Conservation (phyloP, 1,140 invertebrate genomes). For the Uloborus diversus region DNA sequence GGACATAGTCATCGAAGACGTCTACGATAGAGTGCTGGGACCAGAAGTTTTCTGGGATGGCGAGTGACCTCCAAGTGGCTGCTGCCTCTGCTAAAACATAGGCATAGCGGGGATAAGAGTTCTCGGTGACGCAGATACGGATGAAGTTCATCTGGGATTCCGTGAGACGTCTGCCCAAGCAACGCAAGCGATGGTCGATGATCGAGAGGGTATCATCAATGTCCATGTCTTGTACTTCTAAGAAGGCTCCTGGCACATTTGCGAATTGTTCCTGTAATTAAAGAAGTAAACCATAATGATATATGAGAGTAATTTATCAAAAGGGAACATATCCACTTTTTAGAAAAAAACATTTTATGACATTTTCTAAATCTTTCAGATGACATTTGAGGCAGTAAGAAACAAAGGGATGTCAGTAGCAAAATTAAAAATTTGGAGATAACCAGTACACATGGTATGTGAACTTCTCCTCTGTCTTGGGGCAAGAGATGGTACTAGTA, state of each 20-base stretch:
- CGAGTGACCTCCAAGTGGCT: neutral
- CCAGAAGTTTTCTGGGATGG: conserved; percentile 31
- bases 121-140: conserved; percentile 28
- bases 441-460: no score
- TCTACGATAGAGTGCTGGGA: conserved; percentile 13
- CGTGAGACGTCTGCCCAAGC: conserved; percentile 6
- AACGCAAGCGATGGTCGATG: neutral
- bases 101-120: conserved; percentile 32
- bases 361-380: no score
- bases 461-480: no score
- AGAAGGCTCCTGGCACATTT: neutral
- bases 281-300: neutral
- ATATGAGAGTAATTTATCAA: neutral
- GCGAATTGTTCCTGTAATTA: neutral
- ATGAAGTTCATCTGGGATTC: conserved; percentile 15
- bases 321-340: neutral
- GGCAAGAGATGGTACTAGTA: no score
- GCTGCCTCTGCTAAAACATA: conserved; percentile 32
- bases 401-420: no score
- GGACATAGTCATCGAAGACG: conserved; percentile 15
- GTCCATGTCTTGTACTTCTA: conserved; percentile 23
- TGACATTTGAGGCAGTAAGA: no score
- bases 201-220: conserved; percentile 25
- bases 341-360: no score
- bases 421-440: no score